Conservation (phyloP, 2,113 vertebrate genomes). For the Daboia siamensis region DNA sequence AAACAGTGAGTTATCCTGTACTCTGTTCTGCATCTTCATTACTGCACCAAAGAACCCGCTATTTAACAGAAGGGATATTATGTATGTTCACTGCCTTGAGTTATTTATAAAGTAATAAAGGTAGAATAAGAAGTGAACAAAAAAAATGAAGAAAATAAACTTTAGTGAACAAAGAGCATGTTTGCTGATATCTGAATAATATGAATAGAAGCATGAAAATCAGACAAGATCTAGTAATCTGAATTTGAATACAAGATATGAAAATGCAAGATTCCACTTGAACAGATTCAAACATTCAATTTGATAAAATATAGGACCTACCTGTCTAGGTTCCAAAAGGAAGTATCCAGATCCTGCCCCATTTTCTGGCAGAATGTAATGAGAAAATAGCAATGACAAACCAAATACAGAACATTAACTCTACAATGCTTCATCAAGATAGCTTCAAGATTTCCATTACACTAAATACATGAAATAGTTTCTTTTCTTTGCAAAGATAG, state of each 20-base stretch:
- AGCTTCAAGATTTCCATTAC: not conserved
- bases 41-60: no score
- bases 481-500: not conserved
- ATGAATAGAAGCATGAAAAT: not conserved
- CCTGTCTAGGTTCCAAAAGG: not conserved
- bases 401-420: not conserved
- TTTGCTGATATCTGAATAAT: not conserved
- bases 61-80: not conserved
- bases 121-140: no score
- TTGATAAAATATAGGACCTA: not conserved
- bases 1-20: no score
- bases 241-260: not conserved
- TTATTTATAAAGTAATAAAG: not conserved
- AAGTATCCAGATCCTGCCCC: not conserved
- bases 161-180: not conserved
- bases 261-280: not conserved
- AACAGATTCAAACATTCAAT: not conserved
- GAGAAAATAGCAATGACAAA: not conserved
- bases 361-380: not conserved
- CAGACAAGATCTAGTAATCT: not conserved
- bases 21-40: no score
- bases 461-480: not conserved
- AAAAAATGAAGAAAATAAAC: not conserved
- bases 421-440: not conserved
- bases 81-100: not conserved